Evolutionary conservation across 64 coral and sea anemone genomes (phyloP), one percentile per base, ranked within the genome.

Genomic region (Montipora efflorescens): DNA sequence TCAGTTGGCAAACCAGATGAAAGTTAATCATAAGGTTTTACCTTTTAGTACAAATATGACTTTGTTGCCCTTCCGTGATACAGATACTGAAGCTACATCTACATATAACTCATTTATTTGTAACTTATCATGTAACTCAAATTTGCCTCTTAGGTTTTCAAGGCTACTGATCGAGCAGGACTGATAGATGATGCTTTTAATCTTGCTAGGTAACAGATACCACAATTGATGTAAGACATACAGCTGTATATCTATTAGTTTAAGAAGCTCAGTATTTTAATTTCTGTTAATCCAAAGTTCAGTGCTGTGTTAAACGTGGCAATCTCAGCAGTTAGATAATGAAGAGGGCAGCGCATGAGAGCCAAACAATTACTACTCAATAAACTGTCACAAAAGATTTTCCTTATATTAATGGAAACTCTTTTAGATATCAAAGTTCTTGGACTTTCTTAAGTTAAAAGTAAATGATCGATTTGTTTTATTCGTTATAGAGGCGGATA

Each of bases 161-260:
- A 85, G 5, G 45, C 80, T 13, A 79, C 76, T 58, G 92, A 93
- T 57, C 92, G 92, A 36, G 92, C 92, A 58, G 84, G 92, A 28
- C 6, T 93, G 46, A 72, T 93, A 50, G 85, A 68, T 79, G 92
- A 93, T 61, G 92, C 92, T 2, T 93, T 93, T 82, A 93, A 81
- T 58, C 66, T 93, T 67, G 92, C 92, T 46, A 87, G 92, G 92
- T 93, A 88, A 67, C 16, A 50, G 14, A 49, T 11, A 47, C 3
- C 16, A 5, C n/a, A 81, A 11, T 81, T 9, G 51, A 36, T 36
- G 28, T 36, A 36, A 36, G 36, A 36, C 36, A 36, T 36, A 2
- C 36, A 36, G 1, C 36, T 36, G 36, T 36, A 36, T 36, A 36
- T 36, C 36, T 2, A 36, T 36, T 36, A 36, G 36, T 36, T 36